Evolutionary conservation across 2,797 vertebrate species (phyloP), one percentile per base, ranked within the genome.

Genomic region (Protosalanx chinensis): DNA sequence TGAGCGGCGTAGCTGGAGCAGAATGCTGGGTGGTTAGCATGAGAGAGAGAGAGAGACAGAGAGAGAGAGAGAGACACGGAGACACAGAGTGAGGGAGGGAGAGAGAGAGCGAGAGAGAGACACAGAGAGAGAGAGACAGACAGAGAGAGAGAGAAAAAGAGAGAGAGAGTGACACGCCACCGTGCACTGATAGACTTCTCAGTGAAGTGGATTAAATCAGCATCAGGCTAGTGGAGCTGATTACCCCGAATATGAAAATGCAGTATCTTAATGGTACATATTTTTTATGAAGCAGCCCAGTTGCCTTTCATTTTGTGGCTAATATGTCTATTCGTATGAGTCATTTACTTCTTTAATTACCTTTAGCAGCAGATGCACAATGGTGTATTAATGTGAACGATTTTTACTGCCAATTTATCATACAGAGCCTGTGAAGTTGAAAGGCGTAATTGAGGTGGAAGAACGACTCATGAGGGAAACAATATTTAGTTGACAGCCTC

Each of bases 261-360:
- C 94, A 92, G 93, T 94, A 96, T 96, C 94, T 96, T 97, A 97
- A 96, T 96, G 95, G 94, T 96, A 96, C 94, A 96, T 96, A 96
- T 96, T 97, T 46, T 97, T 95, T 94, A 95, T 92, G 92, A 95
- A 94, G 94, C 94, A 92, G 95, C 93, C 94, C 93, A 93, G 95
- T 96, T 95, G 95, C 95, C 94, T 96, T 96, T 95, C 94, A 95
- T 97, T 97, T 94, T 94, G 95, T 88, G 86, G 93, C 96, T 99
- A 98, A 98, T 99, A 98, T 93, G 95, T 98, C 96, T 97, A 95
- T 98, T 99, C 97, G 98, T 99, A 98, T 99, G 97, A 99, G 96
- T 98, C 97, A 98, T 99, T 99, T 98, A 98, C 96, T 98, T 98
- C 96, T 98, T 99, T 99, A 99, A 99, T 99, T 99, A 99, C 96